These are phyloP conservation scores for Mola mola DNA, from an alignment of 2,113 vertebrate species.

Conservation along the genomic window DNA sequence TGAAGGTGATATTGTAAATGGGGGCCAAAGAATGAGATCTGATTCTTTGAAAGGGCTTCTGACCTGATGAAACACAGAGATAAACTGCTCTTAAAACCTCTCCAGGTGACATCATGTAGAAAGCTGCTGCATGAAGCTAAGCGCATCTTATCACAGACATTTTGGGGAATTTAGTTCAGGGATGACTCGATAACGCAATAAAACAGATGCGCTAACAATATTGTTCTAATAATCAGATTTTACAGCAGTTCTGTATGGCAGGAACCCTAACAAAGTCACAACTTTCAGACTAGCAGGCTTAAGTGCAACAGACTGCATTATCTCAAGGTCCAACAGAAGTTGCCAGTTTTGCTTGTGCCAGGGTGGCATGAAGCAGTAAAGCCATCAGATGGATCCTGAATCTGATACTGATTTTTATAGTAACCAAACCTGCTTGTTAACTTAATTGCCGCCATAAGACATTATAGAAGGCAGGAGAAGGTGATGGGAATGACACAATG, in stretches of 20 bases:
- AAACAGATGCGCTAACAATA: background rate
- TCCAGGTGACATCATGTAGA: conserved; percentile 5
- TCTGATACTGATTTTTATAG: background rate
- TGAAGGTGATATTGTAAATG: conserved; percentile 31
- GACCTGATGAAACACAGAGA: conserved; percentile 40
- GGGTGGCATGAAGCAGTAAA: background rate
- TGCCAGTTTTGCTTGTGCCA: background rate
- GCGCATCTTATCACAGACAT: conserved; percentile 1
- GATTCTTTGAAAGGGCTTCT: conserved; percentile 57
- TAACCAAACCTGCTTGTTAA: conserved; percentile 41
- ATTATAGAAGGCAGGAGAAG: background rate
- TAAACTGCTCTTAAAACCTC: conserved; percentile 24
- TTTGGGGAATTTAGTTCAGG: background rate
- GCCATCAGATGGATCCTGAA: background rate
- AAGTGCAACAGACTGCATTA: too few relatives aligned
- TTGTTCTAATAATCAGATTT: too few relatives aligned
- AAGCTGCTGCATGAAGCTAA: background rate
- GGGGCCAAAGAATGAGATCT: conserved; percentile 58
- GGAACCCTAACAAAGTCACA: too few relatives aligned
- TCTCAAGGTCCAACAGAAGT: too few relatives aligned
- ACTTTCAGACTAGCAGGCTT: too few relatives aligned
- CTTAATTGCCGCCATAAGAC: background rate
- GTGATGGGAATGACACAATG: too few relatives aligned
- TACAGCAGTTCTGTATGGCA: too few relatives aligned
- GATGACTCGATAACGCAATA: background rate